Evolutionary conservation across 1,140 invertebrate species (phyloP).

Genomic region (Cheumatopsyche charites): DNA sequence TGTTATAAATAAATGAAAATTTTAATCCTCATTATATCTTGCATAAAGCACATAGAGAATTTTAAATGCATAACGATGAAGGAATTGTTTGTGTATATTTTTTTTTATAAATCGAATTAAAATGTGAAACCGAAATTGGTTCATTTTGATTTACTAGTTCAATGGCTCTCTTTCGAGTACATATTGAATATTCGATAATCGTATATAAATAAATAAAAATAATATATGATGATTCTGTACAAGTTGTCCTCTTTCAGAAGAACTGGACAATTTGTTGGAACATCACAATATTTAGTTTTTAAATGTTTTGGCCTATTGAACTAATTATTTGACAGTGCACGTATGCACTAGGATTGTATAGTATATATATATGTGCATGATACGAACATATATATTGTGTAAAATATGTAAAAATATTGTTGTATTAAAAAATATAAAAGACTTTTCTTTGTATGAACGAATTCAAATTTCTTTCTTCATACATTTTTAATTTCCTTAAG

Average conservation of each 20-base stretch:
- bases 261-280: neutral
- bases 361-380: slow-evolving; percentile 5
- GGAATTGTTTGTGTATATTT: too few species aligned
- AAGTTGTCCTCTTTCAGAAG: neutral
- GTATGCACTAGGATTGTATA: neutral
- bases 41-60: too few species aligned
- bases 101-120: too few species aligned
- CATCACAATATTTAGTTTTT: neutral
- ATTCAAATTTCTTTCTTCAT: slow-evolving; percentile 18
- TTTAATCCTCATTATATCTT: too few species aligned
- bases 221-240: neutral
- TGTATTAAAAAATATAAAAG: slow-evolving; percentile 21
- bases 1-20: neutral
- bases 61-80: too few species aligned
- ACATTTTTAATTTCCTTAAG: slow-evolving; percentile 30
- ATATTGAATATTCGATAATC: too few species aligned
- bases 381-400: slow-evolving; percentile 17
- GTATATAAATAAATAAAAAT: neutral
- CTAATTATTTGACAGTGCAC: neutral
- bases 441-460: slow-evolving; percentile 27
- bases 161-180: too few species aligned
- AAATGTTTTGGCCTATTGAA: slow-evolving; percentile 22
- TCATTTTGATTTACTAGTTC: too few species aligned
- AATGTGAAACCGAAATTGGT: too few species aligned
- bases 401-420: slow-evolving; percentile 30